Evolutionary conservation across 2,797 vertebrate species (phyloP), one percentile per base, ranked within the genome.

Genomic region (Miichthys miiuy): DNA sequence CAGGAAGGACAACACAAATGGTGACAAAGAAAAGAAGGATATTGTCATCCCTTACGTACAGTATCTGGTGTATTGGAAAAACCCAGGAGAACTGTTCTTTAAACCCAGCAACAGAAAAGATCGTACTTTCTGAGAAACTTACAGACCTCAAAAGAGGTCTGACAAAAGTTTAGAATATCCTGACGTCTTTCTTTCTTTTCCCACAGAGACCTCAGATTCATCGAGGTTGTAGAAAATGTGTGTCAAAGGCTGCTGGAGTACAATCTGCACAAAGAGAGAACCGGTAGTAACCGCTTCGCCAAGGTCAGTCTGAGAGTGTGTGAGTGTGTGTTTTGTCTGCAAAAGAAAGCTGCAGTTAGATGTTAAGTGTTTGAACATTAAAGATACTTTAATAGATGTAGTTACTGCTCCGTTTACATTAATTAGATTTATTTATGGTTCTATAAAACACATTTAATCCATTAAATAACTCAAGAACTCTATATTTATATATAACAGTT

Each of bases 251-350:
- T 99, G 25, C 82, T 98, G 93, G 96, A 95, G 72, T 99, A 99
- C 85, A 99, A 96, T 77, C 93, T 99, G 82, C 98, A 99, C 94
- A 99, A 99, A 83, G 98, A 99, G 91, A 96, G 98, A 70, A 91
- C 89, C 0, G 98, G 98, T 74, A 99, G 98, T 74, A 99, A 99
- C 93, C 96, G 98, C 72, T 99, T 99, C 0, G 98, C 98, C 73
- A 99, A 99, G 97, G 98, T 98, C 34, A n/a, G 86, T 61, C 41
- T 11, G 27, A 61, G 46, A 50, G 47, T 65, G 56, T 63, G 18
- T 41, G 14, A 38, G 34, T 56, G 44, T 44, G 21, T 41, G n/a
- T 25, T 41, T 50, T 34, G 34, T 38, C 34, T 38, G 34, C 34
- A 9, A 9, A 9, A 38, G 34, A 38, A 38, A 5, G 7, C 58